A percentile compares a stretch with the other conserved stretches of the same genome.
phyloP scores from a whole-genome alignment of 2,888 invertebrate species.

The Abrostola tripartita region DNA sequence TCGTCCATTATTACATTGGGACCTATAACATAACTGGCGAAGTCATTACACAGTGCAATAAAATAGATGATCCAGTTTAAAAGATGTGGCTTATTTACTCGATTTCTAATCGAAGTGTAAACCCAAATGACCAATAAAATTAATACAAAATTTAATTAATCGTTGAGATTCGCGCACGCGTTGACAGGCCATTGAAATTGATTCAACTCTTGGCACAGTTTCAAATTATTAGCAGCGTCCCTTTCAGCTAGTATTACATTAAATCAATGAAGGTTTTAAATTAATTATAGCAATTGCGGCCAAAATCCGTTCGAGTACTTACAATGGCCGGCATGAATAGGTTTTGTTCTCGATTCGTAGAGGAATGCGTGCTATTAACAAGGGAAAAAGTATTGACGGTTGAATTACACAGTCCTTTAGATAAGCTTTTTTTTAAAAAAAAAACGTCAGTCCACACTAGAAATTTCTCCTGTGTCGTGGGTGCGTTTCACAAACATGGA shows the following conservation, averaged over 20 bases:
- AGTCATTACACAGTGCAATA: too few relatives aligned
- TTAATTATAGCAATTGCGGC: slow-evolving; percentile 34
- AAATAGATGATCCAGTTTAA: too few relatives aligned
- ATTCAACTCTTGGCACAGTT: slow-evolving; percentile 33
- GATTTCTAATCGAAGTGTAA: too few relatives aligned
- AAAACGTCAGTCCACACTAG: too few relatives aligned
- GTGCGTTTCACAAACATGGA: too few relatives aligned
- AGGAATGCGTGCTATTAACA: not conserved
- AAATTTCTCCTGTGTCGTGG: too few relatives aligned
- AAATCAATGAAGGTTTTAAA: slow-evolving; percentile 37
- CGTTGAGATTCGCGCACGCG: slow-evolving; percentile 2
- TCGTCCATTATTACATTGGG: too few relatives aligned
- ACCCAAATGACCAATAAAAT: not conserved
- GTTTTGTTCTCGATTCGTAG: slow-evolving; percentile 17
- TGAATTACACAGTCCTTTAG: too few relatives aligned
- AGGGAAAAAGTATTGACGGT: not conserved
- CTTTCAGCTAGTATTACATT: slow-evolving; percentile 23
- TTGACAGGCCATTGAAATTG: slow-evolving; percentile 15
- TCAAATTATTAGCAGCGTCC: slow-evolving; percentile 30
- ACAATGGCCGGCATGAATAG: slow-evolving; percentile 16
- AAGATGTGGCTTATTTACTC: too few relatives aligned
- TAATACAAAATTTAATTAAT: slow-evolving; percentile 26
- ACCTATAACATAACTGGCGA: too few relatives aligned
- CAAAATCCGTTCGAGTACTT: slow-evolving; percentile 9
- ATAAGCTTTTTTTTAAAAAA: too few relatives aligned